Conservation (phyloP, 92 coral and sea anemone genomes). For the Chrysogorgia sp. region DNA sequence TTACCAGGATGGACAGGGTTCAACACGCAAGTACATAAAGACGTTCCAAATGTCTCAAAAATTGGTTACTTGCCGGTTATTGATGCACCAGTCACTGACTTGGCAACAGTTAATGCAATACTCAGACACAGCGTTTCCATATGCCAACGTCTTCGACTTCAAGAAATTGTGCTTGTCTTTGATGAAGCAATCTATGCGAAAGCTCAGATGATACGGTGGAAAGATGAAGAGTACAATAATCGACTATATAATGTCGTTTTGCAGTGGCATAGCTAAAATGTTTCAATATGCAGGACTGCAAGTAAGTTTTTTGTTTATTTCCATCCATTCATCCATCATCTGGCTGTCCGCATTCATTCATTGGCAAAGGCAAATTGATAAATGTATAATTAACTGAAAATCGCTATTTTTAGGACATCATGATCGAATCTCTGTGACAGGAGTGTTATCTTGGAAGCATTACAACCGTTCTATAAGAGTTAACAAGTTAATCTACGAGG, state of each 20-base stretch:
- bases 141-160: conserved; percentile 61
- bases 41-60: conserved; percentile 52
- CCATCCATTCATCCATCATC: background rate
- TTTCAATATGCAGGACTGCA: conserved; percentile 64
- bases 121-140: conserved; percentile 56
- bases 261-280: conserved; percentile 62
- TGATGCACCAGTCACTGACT: conserved; percentile 68
- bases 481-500: conserved; percentile 22
- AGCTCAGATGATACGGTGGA: conserved; percentile 63
- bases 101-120: conserved; percentile 62
- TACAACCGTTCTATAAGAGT: conserved; percentile 20
- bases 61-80: conserved; percentile 67
- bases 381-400: no score
- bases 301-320: background rate
- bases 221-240: conserved; percentile 45
- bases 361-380: no score
- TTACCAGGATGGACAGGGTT: conserved; percentile 63
- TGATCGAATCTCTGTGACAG: conserved; percentile 28
- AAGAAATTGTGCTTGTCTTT: conserved; percentile 50
- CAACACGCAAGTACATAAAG: conserved; percentile 34
- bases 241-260: conserved; percentile 52
- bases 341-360: no score
- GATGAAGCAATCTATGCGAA: conserved; percentile 70
- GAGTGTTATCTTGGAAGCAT: conserved; percentile 28
- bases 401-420: conserved; percentile 12